A percentile compares a stretch with the other conserved stretches of the same genome.
Conservation (phyloP, 2,888 invertebrate species). For the Volucella inanis region DNA sequence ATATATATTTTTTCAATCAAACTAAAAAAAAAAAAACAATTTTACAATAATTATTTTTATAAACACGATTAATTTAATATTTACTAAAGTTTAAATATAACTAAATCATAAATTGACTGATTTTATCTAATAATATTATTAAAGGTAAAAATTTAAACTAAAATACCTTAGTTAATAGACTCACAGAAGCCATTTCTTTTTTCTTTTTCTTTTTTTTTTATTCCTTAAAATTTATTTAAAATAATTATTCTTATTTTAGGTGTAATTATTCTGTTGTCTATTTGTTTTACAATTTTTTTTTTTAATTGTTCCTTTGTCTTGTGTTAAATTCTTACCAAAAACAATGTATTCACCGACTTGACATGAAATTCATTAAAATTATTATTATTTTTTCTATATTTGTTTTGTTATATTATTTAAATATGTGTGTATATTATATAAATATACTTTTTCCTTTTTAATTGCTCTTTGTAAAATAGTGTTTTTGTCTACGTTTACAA, state of each 20-base stretch:
- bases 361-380: too few relatives aligned
- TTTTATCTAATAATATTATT: slow-evolving; percentile 63
- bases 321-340: too few relatives aligned
- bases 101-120: slow-evolving; percentile 69
- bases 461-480: too few relatives aligned
- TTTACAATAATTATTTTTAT: slow-evolving; percentile 22
- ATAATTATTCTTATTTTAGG: slow-evolving; percentile 27
- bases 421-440: too few relatives aligned
- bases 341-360: too few relatives aligned
- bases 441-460: too few relatives aligned
- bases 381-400: too few relatives aligned
- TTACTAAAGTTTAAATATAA: slow-evolving; percentile 53
- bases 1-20: neutral
- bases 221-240: slow-evolving; percentile 13
- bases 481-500: too few relatives aligned
- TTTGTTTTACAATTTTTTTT: slow-evolving; percentile 12
- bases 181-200: slow-evolving; percentile 46
- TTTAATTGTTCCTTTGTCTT: too few relatives aligned
- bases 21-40: neutral
- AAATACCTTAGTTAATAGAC: slow-evolving; percentile 43
- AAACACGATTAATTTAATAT: slow-evolving; percentile 41
- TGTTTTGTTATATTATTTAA: too few relatives aligned
- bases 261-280: slow-evolving; percentile 33
- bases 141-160: slow-evolving; percentile 28
- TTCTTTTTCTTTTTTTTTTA: slow-evolving; percentile 5